phyloP scores from a whole-genome alignment of 2,888 invertebrate genomes.

The Mactromeris polynyma region DNA sequence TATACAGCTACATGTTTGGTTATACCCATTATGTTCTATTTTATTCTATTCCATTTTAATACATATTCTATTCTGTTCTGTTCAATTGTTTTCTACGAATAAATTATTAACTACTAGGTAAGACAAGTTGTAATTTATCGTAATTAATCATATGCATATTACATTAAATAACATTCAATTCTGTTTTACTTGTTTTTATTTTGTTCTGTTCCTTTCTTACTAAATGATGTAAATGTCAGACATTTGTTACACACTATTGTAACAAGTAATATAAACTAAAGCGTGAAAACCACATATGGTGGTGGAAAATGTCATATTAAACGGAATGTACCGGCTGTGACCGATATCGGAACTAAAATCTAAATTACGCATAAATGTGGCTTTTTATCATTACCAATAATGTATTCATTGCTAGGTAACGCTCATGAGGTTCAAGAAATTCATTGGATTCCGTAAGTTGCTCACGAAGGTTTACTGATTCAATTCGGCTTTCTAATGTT shows the following conservation, averaged over 20 bases:
- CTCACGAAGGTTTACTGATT: too few relatives aligned
- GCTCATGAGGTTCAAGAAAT: not conserved
- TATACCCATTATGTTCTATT: too few relatives aligned
- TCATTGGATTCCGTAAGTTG: not conserved
- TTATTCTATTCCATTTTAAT: not conserved
- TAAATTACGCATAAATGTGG: slow-evolving; percentile 5
- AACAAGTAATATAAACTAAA: not conserved
- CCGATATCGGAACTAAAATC: not conserved
- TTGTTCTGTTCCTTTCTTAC: not conserved
- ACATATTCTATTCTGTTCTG: not conserved
- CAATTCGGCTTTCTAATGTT: too few relatives aligned
- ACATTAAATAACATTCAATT: not conserved
- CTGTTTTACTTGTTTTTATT: not conserved
- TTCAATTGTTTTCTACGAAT: not conserved
- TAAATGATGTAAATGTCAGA: too few relatives aligned
- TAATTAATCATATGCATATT: not conserved
- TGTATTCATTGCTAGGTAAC: not conserved
- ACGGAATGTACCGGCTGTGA: not conserved
- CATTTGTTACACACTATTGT: not conserved
- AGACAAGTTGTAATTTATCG: not conserved
- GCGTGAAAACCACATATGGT: not conserved
- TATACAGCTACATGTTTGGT: too few relatives aligned
- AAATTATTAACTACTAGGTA: too few relatives aligned
- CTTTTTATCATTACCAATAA: not conserved
- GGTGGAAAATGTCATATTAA: not conserved